These are phyloP conservation scores for Drosophila simulans DNA, from an alignment of 1,140 invertebrate genomes.

Conservation along the genomic window DNA sequence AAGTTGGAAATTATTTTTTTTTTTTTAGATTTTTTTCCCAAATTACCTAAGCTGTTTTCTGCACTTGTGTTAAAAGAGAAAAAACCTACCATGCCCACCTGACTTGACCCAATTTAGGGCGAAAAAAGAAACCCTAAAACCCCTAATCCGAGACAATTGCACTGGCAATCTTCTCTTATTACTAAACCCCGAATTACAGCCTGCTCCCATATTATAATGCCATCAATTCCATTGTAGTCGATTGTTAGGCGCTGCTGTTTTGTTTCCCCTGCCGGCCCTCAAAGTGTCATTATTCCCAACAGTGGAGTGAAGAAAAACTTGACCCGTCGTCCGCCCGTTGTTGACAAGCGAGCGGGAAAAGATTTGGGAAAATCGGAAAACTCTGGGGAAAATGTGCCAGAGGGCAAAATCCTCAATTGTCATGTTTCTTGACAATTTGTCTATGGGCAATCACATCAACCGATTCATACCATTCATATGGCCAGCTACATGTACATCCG, in stretches of 20 bases:
- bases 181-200: slow-evolving; percentile 44
- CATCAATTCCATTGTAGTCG: slow-evolving; percentile 49
- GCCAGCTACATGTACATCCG: slow-evolving; percentile 11
- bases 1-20: neutral
- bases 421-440: slow-evolving; percentile 62
- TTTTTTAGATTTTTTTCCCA: neutral
- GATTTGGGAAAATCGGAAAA: slow-evolving; percentile 7
- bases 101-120: slow-evolving; percentile 40
- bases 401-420: slow-evolving; percentile 55
- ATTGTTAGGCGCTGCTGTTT: slow-evolving; percentile 44
- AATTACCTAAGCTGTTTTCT: neutral
- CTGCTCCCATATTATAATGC: slow-evolving; percentile 51
- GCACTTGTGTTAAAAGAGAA: neutral
- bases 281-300: slow-evolving; percentile 57
- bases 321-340: slow-evolving; percentile 32
- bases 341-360: slow-evolving; percentile 9
- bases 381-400: slow-evolving; percentile 14
- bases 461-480: slow-evolving; percentile 44
- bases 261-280: slow-evolving; percentile 39
- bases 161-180: slow-evolving; percentile 30
- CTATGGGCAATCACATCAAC: slow-evolving; percentile 64
- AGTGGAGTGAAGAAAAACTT: slow-evolving; percentile 35
- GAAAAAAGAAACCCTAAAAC: slow-evolving; percentile 24
- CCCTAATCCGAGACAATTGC: slow-evolving; percentile 44
- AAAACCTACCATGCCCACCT: slow-evolving; percentile 22